Evolutionary conservation across 2,113 vertebrate genomes (phyloP), one percentile per base, ranked within the genome.

Genomic region (Gobius niger): DNA sequence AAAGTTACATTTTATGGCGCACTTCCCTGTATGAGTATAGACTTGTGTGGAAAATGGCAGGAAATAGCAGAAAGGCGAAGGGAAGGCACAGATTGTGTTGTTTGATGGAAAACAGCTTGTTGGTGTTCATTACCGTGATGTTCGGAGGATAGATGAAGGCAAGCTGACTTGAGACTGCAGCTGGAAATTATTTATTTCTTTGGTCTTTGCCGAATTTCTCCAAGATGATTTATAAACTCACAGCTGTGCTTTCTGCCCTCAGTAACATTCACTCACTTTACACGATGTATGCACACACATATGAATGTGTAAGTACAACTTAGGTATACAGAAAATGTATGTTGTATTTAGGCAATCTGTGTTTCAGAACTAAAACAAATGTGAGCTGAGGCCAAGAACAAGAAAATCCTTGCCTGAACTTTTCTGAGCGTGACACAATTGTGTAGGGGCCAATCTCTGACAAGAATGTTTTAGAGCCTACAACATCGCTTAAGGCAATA

Each of bases 71-170:
- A 57, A 70, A 71, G 63, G 65, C 15, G 15, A 67, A 67, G 76
- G 70, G 60, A 77, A 76, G 47, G 66, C 68, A 68, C 0, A 6
- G 73, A 60, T 44, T 42, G 79, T 81, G 78, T 79, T 81, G 79
- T 87, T 80, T 89, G 83, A 91, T 88, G 82, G 75, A 82, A 78
- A 87, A 76, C 87, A 88, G 88, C 85, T 77, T 87, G 79, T 73
- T 86, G 77, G 60, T 82, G 67, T 81, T 84, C 73, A 73, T 81
- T 77, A 72, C 68, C 59, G 54, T 67, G 64, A 75, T 82, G 76
- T 86, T 89, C 61, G 76, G 46, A 75, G 78, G 72, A 81, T 12
- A 77, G 70, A 81, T 78, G 79, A 81, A 84, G 85, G 80, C 67
- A 73, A 60, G 47, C 81, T 68, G 76, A 78, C 70, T 80, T 56